Base-by-base conservation (phyloP, 2,113 vertebrate genomes). In the Monarcha castaneiventris region DNA sequence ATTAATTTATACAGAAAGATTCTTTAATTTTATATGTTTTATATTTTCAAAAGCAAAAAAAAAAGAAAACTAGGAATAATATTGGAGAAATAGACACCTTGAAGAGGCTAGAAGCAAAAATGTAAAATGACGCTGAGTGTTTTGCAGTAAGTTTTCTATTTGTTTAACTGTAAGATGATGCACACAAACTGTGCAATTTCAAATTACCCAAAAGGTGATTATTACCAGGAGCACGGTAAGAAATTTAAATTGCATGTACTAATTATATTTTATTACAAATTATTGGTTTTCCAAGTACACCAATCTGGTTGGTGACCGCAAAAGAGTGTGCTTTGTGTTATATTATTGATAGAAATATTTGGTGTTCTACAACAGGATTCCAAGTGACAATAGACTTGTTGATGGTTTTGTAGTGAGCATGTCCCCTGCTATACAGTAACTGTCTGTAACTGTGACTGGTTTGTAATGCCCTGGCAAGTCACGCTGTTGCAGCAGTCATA, bases 391-490 rank as follows among this genome's bases (percentile, higher is more conserved):
- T 43, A 26, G 66, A 67, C 61, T 81, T 84, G 95, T 58, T 92
- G 94, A 93, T 95, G 89, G 19, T 75, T 96, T 77, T 94, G 92
- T 19, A 80, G 84, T 51, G 89, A 93, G 63, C 79, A 43, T 48
- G 72, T 90, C 32, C 43, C 74, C 87, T 92, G 89, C 78, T 87
- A 41, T 76, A 64, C 32, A 41, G 79, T 46, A 94, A 82, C 84
- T 96, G 19, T 94, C 69, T 37, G 51, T 76, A 82, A 68, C 71
- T 91, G 82, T 16, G 46, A 81, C 96, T 97, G 96, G 96, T 97
- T 94, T 97, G 95, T 97, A 97, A 96, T 37, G 80, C 93, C 81
- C 83, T 93, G 86, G 96, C 94, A 97, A 97, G 88, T 87, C 92
- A 95, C 8, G 39, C 86, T 92, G 59, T 55, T 93, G 73, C 87